A percentile compares a stretch with the other conserved stretches of the same genome.
Conservation (phyloP, 2,797 vertebrate species). For the Phylloscopus collybita region DNA sequence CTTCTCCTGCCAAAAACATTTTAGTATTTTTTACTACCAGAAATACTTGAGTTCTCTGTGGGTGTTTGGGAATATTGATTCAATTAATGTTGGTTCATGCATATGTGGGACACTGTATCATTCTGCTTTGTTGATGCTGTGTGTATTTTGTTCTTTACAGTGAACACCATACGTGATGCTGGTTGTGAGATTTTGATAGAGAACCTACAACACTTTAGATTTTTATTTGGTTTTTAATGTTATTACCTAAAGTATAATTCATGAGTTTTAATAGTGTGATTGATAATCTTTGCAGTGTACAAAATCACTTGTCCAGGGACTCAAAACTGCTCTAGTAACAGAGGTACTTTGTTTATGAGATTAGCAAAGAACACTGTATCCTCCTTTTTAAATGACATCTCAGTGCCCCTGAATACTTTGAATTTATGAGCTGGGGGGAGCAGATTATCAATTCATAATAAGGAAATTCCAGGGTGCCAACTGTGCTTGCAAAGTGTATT, state of each 20-base stretch:
- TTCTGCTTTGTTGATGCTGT: neutral
- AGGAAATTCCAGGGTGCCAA: slow-evolving; percentile 50
- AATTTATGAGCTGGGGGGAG: neutral
- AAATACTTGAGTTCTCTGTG: neutral
- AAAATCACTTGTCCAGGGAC: neutral
- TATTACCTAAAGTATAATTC: neutral
- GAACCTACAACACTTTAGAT: neutral
- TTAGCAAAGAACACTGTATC: slow-evolving; percentile 20
- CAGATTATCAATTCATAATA: slow-evolving; percentile 8
- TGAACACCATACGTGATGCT: neutral
- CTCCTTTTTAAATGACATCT: slow-evolving; percentile 24
- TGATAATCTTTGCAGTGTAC: neutral
- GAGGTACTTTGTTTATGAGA: slow-evolving; percentile 16
- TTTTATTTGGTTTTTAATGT: neutral
- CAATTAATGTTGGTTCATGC: neutral
- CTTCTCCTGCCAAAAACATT: neutral
- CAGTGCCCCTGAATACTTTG: slow-evolving; percentile 14
- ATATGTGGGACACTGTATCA: neutral
- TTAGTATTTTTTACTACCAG: neutral
- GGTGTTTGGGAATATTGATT: neutral
- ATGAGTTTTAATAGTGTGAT: neutral
- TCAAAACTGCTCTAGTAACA: neutral
- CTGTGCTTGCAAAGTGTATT: slow-evolving; percentile 31
- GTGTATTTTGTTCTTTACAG: neutral
- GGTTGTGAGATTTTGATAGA: neutral